These are phyloP conservation scores for Synchiropus splendidus DNA, from an alignment of 2,113 vertebrate species.

Conservation along the genomic window DNA sequence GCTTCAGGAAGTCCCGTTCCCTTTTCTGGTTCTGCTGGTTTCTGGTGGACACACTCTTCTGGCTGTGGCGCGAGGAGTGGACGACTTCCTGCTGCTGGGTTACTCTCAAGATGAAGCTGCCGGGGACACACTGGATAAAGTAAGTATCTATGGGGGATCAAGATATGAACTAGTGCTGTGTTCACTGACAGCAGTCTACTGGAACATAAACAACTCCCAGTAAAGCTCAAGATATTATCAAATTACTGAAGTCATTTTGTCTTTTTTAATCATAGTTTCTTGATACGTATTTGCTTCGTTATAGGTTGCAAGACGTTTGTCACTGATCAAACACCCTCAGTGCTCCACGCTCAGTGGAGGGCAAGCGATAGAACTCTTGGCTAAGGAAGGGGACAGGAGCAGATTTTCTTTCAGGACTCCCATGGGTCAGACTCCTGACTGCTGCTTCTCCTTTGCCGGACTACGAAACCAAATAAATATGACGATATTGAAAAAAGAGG, in stretches of 20 bases:
- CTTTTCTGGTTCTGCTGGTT: constrained; percentile 86
- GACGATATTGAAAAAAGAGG: constrained; percentile 71
- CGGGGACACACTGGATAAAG: constrained; percentile 89
- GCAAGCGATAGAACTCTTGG: constrained; percentile 81
- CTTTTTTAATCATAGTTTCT: no score
- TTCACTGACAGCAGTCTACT: no score
- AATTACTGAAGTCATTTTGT: no score
- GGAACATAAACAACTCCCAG: no score
- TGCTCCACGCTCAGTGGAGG: constrained; percentile 80
- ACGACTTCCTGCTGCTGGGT: constrained; percentile 88
- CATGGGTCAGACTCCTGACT: constrained; percentile 72
- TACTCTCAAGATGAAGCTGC: constrained; percentile 81
- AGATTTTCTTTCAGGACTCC: constrained; percentile 67
- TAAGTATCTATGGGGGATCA: constrained; percentile 44
- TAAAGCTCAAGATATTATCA: no score
- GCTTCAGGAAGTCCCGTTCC: constrained; percentile 73
- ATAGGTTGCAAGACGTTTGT: constrained; percentile 85
- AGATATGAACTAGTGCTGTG: no score
- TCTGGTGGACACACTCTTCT: constrained; percentile 91
- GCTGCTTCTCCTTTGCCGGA: constrained; percentile 88
- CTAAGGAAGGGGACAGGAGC: constrained; percentile 64
- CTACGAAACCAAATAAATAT: constrained; percentile 64
- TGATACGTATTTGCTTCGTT: no score
- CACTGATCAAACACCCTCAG: constrained; percentile 71
- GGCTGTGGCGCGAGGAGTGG: constrained; percentile 75